phyloP scores from a whole-genome alignment of 2,113 vertebrate genomes.

The Tyrannus savana region DNA sequence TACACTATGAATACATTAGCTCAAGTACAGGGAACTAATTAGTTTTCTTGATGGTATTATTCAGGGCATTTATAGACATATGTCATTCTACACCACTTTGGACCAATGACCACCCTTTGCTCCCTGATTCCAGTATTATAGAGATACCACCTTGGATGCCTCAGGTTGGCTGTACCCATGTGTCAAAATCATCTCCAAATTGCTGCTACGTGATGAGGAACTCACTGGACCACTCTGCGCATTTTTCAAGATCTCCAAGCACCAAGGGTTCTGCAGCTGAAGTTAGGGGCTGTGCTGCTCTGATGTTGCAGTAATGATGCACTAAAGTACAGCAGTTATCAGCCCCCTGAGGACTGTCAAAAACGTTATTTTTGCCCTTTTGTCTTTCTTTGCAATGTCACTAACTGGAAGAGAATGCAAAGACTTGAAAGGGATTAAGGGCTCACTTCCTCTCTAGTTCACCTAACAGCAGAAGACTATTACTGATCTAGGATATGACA shows the following conservation, averaged over 20 bases:
- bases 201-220: neutral
- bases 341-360: neutral
- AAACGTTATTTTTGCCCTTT: neutral
- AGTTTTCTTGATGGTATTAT: neutral
- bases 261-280: neutral
- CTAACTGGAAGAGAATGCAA: neutral
- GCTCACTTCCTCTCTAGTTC: neutral
- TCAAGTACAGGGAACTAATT: neutral
- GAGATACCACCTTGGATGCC: neutral
- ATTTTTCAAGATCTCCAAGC: neutral
- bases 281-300: neutral
- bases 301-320: neutral
- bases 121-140: neutral
- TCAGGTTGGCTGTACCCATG: neutral
- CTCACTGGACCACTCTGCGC: neutral
- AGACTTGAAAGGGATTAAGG: neutral
- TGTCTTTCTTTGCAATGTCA: neutral
- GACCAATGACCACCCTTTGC: neutral
- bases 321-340: neutral
- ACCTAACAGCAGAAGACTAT: neutral
- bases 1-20: neutral
- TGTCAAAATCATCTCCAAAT: neutral
- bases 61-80: neutral
- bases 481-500: neutral
- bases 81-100: neutral